A percentile compares a stretch with the other conserved stretches of the same genome.
Evolutionary conservation across 2,113 vertebrate genomes (phyloP).

Genomic region (Myanophis thanlyinensis): DNA sequence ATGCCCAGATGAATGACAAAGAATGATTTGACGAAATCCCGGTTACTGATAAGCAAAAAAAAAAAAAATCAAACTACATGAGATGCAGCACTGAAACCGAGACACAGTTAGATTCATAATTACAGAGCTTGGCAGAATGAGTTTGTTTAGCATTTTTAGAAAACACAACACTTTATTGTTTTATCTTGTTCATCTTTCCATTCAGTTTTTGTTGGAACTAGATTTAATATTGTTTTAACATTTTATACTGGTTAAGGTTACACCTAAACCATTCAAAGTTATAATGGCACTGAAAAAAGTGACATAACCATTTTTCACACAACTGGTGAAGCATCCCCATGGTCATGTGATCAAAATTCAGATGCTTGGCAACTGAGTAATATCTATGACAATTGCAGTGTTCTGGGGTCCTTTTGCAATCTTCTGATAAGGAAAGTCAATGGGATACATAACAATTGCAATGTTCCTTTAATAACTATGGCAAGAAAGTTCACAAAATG

Average conservation of each 20-base stretch:
- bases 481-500: neutral
- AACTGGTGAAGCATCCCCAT: too few species aligned
- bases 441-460: neutral
- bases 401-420: too few species aligned
- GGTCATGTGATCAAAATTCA: too few species aligned
- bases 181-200: neutral
- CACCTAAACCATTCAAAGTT: neutral
- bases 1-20: neutral
- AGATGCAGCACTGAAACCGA: neutral
- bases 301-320: too few species aligned
- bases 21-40: neutral
- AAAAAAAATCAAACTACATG: neutral
- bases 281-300: too few species aligned
- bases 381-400: too few species aligned
- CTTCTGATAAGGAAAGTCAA: too few species aligned
- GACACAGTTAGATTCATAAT: neutral
- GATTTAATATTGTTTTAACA: neutral
- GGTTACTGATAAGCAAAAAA: neutral
- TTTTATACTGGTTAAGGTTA: neutral
- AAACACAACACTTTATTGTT: neutral
- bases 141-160: neutral
- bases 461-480: neutral
- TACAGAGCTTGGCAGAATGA: neutral
- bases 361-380: too few species aligned
- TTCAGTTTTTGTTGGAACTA: neutral